Percentiles rank a stretch among this genome's conserved stretches.
These are phyloP conservation scores for Copidosoma aretas DNA, from an alignment of 2,888 invertebrate species.

Conservation along the genomic window DNA sequence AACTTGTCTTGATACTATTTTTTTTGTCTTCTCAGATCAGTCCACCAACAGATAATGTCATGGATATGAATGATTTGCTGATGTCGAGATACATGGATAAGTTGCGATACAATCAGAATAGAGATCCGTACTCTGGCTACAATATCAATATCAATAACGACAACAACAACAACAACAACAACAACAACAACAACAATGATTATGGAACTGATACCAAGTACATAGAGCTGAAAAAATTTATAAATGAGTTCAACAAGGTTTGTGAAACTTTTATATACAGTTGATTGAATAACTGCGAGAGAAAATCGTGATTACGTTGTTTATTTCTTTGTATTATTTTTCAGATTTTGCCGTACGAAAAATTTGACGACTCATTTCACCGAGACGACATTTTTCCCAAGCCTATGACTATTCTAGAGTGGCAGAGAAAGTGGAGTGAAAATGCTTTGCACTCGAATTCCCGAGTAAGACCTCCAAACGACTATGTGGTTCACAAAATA, in stretches of 20 bases:
- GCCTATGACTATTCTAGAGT: background rate
- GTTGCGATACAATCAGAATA: background rate
- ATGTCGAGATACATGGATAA: constrained; percentile 1
- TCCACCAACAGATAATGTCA: constrained; percentile 20
- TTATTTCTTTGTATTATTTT: background rate
- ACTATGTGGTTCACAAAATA: background rate
- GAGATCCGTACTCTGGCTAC: background rate
- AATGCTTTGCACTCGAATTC: background rate
- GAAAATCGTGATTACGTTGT: too few species aligned
- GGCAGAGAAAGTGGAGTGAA: constrained; percentile 17
- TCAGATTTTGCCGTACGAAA: constrained; percentile 18
- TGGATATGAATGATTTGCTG: constrained; percentile 14
- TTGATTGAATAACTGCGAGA: background rate
- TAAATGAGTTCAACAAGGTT: constrained; percentile 17
- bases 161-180: background rate
- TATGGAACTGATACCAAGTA: background rate
- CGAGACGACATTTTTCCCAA: background rate
- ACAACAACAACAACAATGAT: background rate
- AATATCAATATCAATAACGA: too few species aligned
- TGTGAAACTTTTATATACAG: background rate
- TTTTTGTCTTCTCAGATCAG: constrained; percentile 16
- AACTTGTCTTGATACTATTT: background rate
- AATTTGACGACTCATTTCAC: background rate
- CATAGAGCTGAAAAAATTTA: constrained; percentile 3
- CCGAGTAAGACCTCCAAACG: background rate